Evolutionary conservation across 2,113 vertebrate genomes (phyloP), one percentile per base, ranked within the genome.

Genomic region (Rissa tridactyla): DNA sequence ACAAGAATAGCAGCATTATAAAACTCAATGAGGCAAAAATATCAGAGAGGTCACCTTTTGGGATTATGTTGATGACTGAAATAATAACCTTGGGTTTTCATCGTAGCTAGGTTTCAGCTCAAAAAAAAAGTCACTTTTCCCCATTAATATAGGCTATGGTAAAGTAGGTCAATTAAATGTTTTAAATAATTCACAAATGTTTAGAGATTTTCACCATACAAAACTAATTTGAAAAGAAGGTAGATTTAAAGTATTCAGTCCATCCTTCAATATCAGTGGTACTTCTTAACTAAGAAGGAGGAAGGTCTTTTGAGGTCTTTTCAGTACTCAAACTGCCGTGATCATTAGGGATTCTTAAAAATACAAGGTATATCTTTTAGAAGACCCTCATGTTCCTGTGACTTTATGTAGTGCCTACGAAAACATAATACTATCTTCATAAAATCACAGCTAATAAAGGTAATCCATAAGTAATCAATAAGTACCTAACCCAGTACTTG

Each of bases 21-120:
- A 98, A 97, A 97, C 78, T 95, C 94, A 97, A 44, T 77, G 88
- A 97, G 82, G 93, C 51, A 68, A 96, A 88, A 92, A 91, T 86
- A 91, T 96, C 47, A 7, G 73, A 96, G 95, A 96, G 77, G 68
- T 85, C 64, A 95, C 87, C 83, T 97, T 98, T 91, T 90, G 97
- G 94, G 97, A 95, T 84, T 96, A 71, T 89, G 70, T 71, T 92
- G 89, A 92, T 89, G 65, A 86, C 82, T 81, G 82, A 82, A 94
- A 81, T 88, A 94, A 97, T 94, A 68, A 77, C 62, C 91, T 75
- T 87, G 66, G 52, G 58, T 64, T 95, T 92, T 86, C 77, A 20
- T 36, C 96, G 66, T 91, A 85, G 85, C 73, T 76, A 87, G 88
- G 64, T 19, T 79, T 66, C 42, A 86, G 34, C 25, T 85, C 46